phyloP scores from a whole-genome alignment of 2,797 vertebrate species.

The Anableps anableps region DNA sequence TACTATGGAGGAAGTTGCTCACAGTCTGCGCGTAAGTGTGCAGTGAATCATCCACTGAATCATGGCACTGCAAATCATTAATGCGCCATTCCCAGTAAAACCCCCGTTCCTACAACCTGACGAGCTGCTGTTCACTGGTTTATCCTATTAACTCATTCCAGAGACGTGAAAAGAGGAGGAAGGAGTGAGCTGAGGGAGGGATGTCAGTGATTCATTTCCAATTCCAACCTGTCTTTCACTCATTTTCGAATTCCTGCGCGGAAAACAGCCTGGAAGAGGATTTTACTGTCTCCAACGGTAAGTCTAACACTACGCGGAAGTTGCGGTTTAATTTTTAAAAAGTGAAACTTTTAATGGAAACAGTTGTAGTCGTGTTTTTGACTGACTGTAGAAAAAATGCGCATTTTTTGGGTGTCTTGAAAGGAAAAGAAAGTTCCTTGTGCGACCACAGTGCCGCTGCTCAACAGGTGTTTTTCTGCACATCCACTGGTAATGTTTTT shows the following conservation, averaged over 20 bases:
- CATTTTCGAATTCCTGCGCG: constrained; percentile 13
- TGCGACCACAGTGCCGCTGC: background rate
- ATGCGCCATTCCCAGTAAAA: constrained; percentile 7
- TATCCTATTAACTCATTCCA: constrained; percentile 20
- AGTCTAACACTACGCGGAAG: constrained; percentile 14
- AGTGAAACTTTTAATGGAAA: background rate
- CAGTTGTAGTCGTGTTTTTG: background rate
- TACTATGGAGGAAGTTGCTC: constrained; percentile 14
- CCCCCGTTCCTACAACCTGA: background rate
- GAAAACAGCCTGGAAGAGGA: constrained; percentile 30
- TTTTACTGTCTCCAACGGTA: constrained; percentile 22
- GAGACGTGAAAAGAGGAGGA: background rate
- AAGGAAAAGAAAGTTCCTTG: constrained; percentile 23
- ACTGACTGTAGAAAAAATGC: background rate
- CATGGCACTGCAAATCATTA: constrained; percentile 3
- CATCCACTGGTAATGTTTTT: constrained; percentile 27
- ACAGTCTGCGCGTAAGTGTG: background rate
- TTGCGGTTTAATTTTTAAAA: background rate
- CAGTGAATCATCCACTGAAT: constrained; percentile 38
- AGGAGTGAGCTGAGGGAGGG: constrained; percentile 10
- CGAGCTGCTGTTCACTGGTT: background rate
- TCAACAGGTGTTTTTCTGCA: constrained; percentile 58
- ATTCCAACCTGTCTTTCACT: constrained; percentile 25
- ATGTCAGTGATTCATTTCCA: constrained; percentile 21
- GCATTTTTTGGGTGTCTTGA: background rate